phyloP scores from a whole-genome alignment of 1,140 invertebrate species.

The Helicorthomorpha holstii region DNA sequence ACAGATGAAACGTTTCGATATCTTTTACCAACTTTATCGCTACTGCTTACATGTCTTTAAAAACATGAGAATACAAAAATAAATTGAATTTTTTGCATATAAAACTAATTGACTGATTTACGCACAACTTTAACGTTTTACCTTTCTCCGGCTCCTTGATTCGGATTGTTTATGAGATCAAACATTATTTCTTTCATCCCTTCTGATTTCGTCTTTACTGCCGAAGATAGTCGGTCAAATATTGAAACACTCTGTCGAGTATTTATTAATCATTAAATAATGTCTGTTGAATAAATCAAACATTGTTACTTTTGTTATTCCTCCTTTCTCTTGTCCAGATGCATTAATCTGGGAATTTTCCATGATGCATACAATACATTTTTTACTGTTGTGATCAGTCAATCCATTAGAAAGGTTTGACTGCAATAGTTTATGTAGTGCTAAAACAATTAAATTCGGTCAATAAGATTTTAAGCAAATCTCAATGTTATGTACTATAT shows the following conservation, averaged over 20 bases:
- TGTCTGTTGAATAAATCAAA: background rate
- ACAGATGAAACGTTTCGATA: constrained; percentile 80
- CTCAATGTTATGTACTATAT: too few species aligned
- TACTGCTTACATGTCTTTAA: constrained; percentile 53
- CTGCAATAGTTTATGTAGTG: background rate
- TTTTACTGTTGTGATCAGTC: constrained; percentile 56
- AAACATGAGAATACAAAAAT: background rate
- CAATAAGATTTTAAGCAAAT: background rate
- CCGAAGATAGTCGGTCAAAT: constrained; percentile 29
- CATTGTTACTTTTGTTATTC: background rate
- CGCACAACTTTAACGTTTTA: background rate
- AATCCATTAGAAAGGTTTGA: constrained; percentile 36
- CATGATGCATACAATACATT: constrained; percentile 57
- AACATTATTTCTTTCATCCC: constrained; percentile 84
- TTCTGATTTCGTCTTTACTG: constrained; percentile 73
- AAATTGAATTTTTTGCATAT: too few species aligned
- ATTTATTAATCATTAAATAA: background rate
- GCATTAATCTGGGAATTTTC: background rate
- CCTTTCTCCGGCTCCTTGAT: constrained; percentile 14
- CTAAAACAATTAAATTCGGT: background rate
- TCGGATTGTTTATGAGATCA: constrained; percentile 82
- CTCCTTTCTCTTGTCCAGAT: background rate
- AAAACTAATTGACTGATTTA: too few species aligned
- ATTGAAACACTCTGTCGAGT: constrained; percentile 14
- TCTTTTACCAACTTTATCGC: constrained; percentile 64